phyloP scores from a whole-genome alignment of 2,888 invertebrate species.

The Ethmia dodecea region DNA sequence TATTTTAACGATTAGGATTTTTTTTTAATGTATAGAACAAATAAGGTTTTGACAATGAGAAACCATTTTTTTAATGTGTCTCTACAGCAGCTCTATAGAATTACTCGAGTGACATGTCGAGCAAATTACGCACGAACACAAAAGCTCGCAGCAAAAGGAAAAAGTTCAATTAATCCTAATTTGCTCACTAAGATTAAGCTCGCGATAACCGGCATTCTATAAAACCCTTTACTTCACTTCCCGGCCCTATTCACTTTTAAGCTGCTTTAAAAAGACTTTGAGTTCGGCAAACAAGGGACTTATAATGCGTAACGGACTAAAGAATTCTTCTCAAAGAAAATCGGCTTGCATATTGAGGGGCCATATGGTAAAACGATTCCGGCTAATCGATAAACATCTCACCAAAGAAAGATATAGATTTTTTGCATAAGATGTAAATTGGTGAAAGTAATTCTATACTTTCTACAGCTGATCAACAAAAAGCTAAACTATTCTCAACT shows the following conservation, averaged over 20 bases:
- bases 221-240: slow-evolving; percentile 68
- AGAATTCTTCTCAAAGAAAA: slow-evolving; percentile 50
- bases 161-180: slow-evolving; percentile 77
- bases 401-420: slow-evolving; percentile 12
- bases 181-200: slow-evolving; percentile 70
- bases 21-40: neutral
- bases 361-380: slow-evolving; percentile 11
- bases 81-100: slow-evolving; percentile 42
- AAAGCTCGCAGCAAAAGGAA: slow-evolving; percentile 62
- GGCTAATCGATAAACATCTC: slow-evolving; percentile 24
- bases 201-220: slow-evolving; percentile 63
- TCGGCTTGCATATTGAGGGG: slow-evolving; percentile 41
- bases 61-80: too few relatives aligned
- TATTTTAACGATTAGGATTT: too few relatives aligned
- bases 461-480: slow-evolving; percentile 19
- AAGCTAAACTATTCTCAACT: slow-evolving; percentile 11
- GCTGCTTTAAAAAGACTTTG: slow-evolving; percentile 67
- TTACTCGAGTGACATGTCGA: slow-evolving; percentile 51
- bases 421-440: slow-evolving; percentile 18
- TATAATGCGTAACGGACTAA: slow-evolving; percentile 65
- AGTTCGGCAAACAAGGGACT: slow-evolving; percentile 69
- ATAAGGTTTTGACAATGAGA: too few relatives aligned
- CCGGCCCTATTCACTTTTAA: slow-evolving; percentile 59
- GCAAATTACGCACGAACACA: slow-evolving; percentile 61
- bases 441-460: slow-evolving; percentile 21